Conservation (phyloP, 2,113 vertebrate genomes). For the Gobio gobio region DNA sequence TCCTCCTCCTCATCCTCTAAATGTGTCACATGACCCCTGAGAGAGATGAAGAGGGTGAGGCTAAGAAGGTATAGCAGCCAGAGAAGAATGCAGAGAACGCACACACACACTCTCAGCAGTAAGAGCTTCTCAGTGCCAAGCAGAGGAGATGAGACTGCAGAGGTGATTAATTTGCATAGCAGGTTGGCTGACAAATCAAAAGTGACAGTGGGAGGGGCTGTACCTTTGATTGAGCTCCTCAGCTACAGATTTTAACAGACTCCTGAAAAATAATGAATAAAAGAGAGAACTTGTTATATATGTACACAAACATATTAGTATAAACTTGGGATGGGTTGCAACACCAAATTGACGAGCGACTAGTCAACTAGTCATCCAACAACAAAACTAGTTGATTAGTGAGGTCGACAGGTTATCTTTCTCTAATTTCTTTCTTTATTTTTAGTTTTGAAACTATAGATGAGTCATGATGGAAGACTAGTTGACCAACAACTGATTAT, state of each 20-base stretch:
- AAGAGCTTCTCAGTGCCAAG: slow-evolving; percentile 43
- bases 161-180: slow-evolving; percentile 46
- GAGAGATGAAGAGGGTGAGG: slow-evolving; percentile 79
- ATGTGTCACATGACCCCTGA: slow-evolving; percentile 97
- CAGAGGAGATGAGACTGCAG: slow-evolving; percentile 34
- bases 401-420: neutral
- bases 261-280: slow-evolving; percentile 77
- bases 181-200: slow-evolving; percentile 29
- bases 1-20: slow-evolving; percentile 97
- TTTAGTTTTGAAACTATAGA: neutral
- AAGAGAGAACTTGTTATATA: slow-evolving; percentile 11
- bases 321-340: neutral
- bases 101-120: slow-evolving; percentile 14
- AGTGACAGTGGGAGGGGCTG: neutral
- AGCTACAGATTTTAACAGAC: slow-evolving; percentile 96
- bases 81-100: slow-evolving; percentile 36
- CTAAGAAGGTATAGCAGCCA: slow-evolving; percentile 44
- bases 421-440: neutral
- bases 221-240: slow-evolving; percentile 97
- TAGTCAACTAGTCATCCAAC: neutral
- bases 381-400: neutral
- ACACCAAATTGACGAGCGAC: neutral
- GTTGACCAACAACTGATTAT: neutral
- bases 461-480: neutral
- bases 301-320: neutral